phyloP scores from a whole-genome alignment of 2,113 vertebrate genomes.

The Paramormyrops kingsleyae region DNA sequence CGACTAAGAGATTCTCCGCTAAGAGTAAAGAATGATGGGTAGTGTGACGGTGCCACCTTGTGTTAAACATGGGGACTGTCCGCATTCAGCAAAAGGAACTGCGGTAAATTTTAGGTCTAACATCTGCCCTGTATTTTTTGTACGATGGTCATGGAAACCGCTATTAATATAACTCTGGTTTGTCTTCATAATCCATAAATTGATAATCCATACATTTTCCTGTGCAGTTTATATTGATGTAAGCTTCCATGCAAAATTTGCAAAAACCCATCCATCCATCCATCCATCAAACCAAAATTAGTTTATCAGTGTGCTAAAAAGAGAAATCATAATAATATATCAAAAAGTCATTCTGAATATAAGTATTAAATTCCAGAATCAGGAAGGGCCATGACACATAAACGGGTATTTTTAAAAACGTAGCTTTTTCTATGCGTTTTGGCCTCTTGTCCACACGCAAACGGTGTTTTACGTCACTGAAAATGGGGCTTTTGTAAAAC shows the following conservation, averaged over 20 bases:
- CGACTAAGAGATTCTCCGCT: not conserved
- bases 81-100: not conserved
- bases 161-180: not conserved
- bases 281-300: not conserved
- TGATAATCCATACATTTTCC: not conserved
- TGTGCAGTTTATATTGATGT: not conserved
- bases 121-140: not conserved
- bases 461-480: too few species aligned
- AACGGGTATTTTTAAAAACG: too few species aligned
- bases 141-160: not conserved
- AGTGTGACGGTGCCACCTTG: constrained; percentile 15
- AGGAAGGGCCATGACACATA: not conserved
- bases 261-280: not conserved
- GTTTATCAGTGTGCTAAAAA: not conserved
- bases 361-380: not conserved
- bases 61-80: not conserved
- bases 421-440: too few species aligned
- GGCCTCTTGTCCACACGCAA: too few species aligned
- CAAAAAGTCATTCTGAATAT: not conserved
- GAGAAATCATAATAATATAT: not conserved
- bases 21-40: not conserved
- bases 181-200: not conserved
- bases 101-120: not conserved
- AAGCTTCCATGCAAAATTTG: not conserved
- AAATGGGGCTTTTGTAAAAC: too few species aligned